phyloP scores from a whole-genome alignment of 1,140 invertebrate species.

The Brachionus paranguensis region DNA sequence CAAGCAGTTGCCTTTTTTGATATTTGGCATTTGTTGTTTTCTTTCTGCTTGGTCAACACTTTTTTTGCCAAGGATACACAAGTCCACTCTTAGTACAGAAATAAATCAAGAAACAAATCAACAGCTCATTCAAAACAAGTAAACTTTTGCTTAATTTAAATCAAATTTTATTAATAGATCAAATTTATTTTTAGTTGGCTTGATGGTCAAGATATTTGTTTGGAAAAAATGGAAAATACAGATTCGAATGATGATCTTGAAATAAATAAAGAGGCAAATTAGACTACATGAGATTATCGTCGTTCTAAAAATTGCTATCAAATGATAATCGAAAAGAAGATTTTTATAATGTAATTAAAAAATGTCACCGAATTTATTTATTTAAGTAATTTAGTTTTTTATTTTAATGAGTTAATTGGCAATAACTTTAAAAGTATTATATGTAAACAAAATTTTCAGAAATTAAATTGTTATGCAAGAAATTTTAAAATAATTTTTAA shows the following conservation, averaged over 20 bases:
- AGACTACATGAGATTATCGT: neutral
- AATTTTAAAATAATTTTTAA: too few species aligned
- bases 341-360: too few species aligned
- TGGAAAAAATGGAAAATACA: neutral
- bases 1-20: neutral
- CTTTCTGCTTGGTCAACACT: neutral
- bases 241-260: neutral
- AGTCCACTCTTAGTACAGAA: neutral
- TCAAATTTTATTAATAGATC: neutral
- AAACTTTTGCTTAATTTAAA: neutral
- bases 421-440: too few species aligned
- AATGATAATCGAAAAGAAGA: too few species aligned
- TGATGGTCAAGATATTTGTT: slow-evolving; percentile 12
- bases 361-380: too few species aligned
- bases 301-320: neutral
- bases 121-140: slow-evolving; percentile 25
- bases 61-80: neutral
- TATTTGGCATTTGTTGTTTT: slow-evolving; percentile 22
- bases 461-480: too few species aligned
- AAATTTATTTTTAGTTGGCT: neutral
- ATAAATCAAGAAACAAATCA: neutral
- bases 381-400: too few species aligned
- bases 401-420: too few species aligned
- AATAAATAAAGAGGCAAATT: neutral
- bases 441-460: too few species aligned